phyloP scores from a whole-genome alignment of 2,797 vertebrate genomes.

The Hydrocynus forskahlii region DNA sequence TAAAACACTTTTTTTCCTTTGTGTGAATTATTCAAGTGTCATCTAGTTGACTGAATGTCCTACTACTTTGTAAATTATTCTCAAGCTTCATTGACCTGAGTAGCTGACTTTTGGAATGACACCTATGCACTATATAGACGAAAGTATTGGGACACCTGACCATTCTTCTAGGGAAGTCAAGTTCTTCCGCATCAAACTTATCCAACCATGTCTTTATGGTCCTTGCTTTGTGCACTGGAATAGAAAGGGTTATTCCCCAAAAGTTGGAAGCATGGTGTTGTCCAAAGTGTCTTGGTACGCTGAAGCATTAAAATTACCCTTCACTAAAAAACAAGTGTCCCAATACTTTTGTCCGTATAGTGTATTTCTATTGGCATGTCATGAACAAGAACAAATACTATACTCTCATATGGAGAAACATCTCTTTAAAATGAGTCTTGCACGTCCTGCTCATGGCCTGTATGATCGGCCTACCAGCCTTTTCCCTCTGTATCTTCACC shows the following conservation, averaged over 20 bases:
- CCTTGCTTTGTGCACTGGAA: no score
- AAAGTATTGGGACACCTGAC: no score
- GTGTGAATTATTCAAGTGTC: slow-evolving; percentile 39
- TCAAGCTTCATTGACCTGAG: neutral
- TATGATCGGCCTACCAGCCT: slow-evolving; percentile 34
- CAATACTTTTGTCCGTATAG: no score
- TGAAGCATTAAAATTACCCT: no score
- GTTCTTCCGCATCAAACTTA: no score
- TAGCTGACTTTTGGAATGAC: neutral
- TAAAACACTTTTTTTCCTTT: slow-evolving; percentile 21
- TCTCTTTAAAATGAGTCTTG: neutral
- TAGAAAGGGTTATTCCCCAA: no score
- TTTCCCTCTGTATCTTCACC: slow-evolving; percentile 50
- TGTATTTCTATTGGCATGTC: neutral
- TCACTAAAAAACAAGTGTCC: no score
- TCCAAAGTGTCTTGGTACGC: no score
- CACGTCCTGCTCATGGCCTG: neutral
- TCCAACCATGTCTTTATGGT: no score
- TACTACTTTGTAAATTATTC: slow-evolving; percentile 16
- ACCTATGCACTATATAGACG: no score
- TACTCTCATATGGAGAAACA: neutral
- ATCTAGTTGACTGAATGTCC: slow-evolving; percentile 31
- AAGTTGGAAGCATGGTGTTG: no score
- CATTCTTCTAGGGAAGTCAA: no score
- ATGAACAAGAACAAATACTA: neutral